These are phyloP conservation scores for Archaeoteleia sp. DNA, from an alignment of 2,888 invertebrate genomes.

Conservation along the genomic window DNA sequence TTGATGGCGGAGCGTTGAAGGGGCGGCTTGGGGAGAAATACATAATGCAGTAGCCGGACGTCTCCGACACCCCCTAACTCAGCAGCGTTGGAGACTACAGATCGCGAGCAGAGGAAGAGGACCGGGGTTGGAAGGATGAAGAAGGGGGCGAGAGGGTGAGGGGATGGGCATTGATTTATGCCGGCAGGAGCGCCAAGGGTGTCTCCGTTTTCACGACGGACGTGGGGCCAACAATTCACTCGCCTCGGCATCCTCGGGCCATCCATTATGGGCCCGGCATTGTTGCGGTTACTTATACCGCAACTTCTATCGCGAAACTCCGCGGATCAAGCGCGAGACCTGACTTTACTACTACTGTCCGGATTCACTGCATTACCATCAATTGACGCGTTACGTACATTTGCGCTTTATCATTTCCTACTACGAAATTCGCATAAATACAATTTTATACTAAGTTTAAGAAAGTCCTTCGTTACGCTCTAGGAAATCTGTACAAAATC, in stretches of 20 bases:
- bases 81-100: conserved; percentile 56
- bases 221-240: conserved; percentile 74
- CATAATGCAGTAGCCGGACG: conserved; percentile 75
- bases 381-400: no score
- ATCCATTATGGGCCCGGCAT: conserved; percentile 71
- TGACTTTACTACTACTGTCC: no score
- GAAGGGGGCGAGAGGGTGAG: conserved; percentile 43
- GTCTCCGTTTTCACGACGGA: conserved; percentile 65
- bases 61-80: conserved; percentile 73
- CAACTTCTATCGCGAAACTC: conserved; percentile 35
- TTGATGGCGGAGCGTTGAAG: conserved; percentile 59
- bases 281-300: conserved; percentile 71
- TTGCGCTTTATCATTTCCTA: no score
- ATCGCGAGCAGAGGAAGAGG: conserved; percentile 43
- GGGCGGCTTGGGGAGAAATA: conserved; percentile 69
- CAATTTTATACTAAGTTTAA: no score
- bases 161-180: conserved; percentile 73
- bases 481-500: no score
- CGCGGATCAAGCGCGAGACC: not conserved
- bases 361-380: not conserved
- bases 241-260: conserved; percentile 70
- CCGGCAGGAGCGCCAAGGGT: conserved; percentile 67
- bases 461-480: no score
- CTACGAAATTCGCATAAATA: no score
- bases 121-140: conserved; percentile 20